Base-by-base conservation (phyloP, 2,113 vertebrate genomes). In the Rhizomys pruinosus region DNA sequence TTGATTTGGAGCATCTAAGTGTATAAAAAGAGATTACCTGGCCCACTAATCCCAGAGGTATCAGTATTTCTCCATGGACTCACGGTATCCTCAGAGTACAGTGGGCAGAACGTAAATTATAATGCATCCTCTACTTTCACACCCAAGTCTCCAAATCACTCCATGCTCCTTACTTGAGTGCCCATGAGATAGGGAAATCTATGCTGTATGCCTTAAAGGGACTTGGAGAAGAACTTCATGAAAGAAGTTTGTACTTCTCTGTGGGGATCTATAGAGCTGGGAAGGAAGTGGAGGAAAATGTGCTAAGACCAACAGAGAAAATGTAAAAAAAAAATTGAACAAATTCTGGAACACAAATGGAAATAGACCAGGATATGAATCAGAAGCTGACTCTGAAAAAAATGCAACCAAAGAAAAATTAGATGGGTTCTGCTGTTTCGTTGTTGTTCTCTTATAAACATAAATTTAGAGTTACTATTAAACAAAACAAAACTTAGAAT, bases 321-420 rank as follows among this genome's bases (percentile, higher is more conserved):
- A 80, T 85, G 87, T n/a, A n/a, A n/a, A n/a, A 91, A 94, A 92
- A 84, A 19, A 23, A 42, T 47, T 66, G n/a, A n/a, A n/a, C n/a
- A 77, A 76, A 82, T 59, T 81, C 66, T 78, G 84, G 82, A 96
- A 88, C n/a, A 57, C 87, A 87, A 78, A 77, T 71, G 47, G 74
- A 95, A 81, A 97, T 92, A 94, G 44, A 84, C 77, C 84, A 91
- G 84, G 77, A 95, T 87, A 93, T 95, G 73, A 97, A 84, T 96
- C 95, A 97, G 77, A 95, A 63, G 17, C 16, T 91, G 92, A 52
- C 19, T 88, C 44, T 47, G 8, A 68, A 79, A 80, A 91, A 90
- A 92, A 47, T 63, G 78, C 25, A 92, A 92, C 59, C 32, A 95
- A 87, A 92, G 47, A 72, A 93, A 96, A 95, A 44, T 55, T 59